phyloP scores from a whole-genome alignment of 2,888 invertebrate genomes.

The Erebia palarica region DNA sequence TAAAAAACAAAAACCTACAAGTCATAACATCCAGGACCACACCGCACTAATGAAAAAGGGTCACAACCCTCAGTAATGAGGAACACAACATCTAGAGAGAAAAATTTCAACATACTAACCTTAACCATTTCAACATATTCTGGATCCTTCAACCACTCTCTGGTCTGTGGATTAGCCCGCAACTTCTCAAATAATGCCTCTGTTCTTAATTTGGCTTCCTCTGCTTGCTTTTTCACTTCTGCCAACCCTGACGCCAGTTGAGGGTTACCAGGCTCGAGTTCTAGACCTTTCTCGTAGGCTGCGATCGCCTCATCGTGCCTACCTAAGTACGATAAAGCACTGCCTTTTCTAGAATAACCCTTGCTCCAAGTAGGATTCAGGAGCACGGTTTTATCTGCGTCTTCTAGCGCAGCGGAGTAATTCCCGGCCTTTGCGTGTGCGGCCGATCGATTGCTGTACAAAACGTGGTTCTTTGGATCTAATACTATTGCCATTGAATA shows the following conservation, averaged over 20 bases:
- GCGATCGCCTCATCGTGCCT: conserved; percentile 88
- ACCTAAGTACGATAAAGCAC: conserved; percentile 90
- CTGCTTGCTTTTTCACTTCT: conserved; percentile 79
- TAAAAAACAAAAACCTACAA: no score
- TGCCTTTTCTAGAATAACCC: conserved; percentile 94
- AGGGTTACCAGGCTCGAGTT: conserved; percentile 87
- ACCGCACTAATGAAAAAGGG: no score
- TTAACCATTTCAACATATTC: conserved; percentile 85
- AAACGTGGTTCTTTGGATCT: conserved; percentile 92
- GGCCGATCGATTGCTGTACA: conserved; percentile 95
- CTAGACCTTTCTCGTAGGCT: conserved; percentile 87
- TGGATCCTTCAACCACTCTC: conserved; percentile 87
- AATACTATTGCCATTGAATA: conserved; percentile 92
- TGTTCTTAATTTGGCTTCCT: conserved; percentile 50
- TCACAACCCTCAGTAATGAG: no score
- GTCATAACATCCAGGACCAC: no score
- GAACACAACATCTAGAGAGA: background rate
- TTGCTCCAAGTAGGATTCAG: conserved; percentile 94
- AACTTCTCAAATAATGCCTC: conserved; percentile 82
- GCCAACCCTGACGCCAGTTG: conserved; percentile 86
- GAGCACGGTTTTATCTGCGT: conserved; percentile 92
- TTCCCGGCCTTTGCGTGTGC: conserved; percentile 92
- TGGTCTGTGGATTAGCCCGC: conserved; percentile 86
- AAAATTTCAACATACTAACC: conserved; percentile 49
- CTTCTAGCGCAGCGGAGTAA: conserved; percentile 88